Percentiles rank a stretch among this genome's conserved stretches.
Conservation (phyloP, 2,888 invertebrate genomes). For the Euplagia quadripunctaria region DNA sequence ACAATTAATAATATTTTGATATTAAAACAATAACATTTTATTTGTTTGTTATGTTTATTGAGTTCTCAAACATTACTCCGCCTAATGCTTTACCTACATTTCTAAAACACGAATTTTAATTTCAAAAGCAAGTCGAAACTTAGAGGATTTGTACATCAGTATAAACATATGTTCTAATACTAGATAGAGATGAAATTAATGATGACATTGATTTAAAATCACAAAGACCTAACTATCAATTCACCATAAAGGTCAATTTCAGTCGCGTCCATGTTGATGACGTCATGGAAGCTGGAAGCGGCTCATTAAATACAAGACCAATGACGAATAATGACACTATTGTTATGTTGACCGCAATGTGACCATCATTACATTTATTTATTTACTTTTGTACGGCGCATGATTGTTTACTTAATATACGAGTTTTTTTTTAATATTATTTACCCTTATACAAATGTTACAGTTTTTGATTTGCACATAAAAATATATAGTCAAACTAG, state of each 20-base stretch:
- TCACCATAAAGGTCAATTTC: neutral
- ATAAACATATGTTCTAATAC: neutral
- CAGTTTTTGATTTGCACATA: neutral
- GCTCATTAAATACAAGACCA: neutral
- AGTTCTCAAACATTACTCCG: too few species aligned
- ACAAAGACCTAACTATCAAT: neutral
- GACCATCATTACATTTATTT: neutral
- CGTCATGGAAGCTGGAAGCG: neutral
- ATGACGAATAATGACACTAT: neutral
- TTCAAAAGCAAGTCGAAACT: neutral
- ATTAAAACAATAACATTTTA: too few species aligned
- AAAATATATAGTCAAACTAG: neutral
- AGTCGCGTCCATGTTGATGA: neutral
- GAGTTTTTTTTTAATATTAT: constrained; percentile 1
- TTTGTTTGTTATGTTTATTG: too few species aligned
- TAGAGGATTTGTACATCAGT: neutral
- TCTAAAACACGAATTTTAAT: neutral
- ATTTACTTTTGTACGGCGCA: constrained; percentile 1
- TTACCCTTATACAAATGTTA: neutral
- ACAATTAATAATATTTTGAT: too few species aligned
- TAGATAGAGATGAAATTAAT: neutral
- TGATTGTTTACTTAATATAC: constrained; percentile 9
- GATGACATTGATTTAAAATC: neutral
- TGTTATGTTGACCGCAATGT: constrained; percentile 9
- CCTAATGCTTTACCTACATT: neutral